A percentile compares a stretch with the other conserved stretches of the same genome.
Conservation (phyloP, 2,113 vertebrate species). For the Cyprinus carpio region DNA sequence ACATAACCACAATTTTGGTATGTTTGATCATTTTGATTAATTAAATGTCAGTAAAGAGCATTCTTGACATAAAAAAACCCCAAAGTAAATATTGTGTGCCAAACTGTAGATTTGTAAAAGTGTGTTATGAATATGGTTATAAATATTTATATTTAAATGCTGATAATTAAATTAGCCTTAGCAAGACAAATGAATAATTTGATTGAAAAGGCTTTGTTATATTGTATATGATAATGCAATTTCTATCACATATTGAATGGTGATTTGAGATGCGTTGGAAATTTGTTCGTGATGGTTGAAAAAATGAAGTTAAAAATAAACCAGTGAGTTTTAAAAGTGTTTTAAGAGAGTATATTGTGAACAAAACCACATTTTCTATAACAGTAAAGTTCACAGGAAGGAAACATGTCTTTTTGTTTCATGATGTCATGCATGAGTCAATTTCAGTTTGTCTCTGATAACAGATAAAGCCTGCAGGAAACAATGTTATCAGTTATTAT, state of each 20-base stretch:
- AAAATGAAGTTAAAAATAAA: too few species aligned
- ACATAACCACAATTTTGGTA: too few species aligned
- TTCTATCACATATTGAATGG: neutral
- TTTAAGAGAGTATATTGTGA: neutral
- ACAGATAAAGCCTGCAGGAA: neutral
- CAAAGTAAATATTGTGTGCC: too few species aligned
- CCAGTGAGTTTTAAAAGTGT: too few species aligned
- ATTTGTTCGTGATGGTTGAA: too few species aligned
- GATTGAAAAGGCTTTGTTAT: too few species aligned
- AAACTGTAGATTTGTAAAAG: too few species aligned
- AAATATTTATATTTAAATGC: neutral
- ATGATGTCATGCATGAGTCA: neutral
- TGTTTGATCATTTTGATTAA: too few species aligned
- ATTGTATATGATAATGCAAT: neutral
- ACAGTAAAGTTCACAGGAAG: neutral
- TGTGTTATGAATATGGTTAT: too few species aligned
- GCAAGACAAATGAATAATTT: neutral
- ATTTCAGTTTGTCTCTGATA: neutral
- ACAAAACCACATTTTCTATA: too few species aligned
- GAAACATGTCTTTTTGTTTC: neutral
- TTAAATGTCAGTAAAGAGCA: too few species aligned
- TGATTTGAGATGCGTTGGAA: neutral
- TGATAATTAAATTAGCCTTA: neutral
- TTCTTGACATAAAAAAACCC: too few species aligned
- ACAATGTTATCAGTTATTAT: neutral